phyloP scores from a whole-genome alignment of 2,888 invertebrate species.

The Vanessa cardui region DNA sequence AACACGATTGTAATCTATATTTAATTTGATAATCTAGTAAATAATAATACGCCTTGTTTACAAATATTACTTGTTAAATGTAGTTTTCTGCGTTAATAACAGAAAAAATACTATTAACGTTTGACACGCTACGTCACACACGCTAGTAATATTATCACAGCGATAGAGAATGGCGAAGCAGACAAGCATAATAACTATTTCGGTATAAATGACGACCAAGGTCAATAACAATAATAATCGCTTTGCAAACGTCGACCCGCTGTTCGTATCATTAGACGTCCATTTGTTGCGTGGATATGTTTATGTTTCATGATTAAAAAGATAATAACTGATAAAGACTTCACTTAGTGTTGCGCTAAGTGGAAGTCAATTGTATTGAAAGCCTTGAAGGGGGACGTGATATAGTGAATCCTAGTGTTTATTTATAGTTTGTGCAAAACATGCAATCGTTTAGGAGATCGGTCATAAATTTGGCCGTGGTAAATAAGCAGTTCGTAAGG shows the following conservation, averaged over 20 bases:
- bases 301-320: background rate
- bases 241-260: background rate
- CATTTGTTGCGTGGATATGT: background rate
- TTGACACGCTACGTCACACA: too few relatives aligned
- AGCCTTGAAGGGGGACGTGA: background rate
- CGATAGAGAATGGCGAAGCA: background rate
- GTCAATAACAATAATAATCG: background rate
- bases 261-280: background rate
- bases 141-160: too few relatives aligned
- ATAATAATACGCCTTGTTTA: too few relatives aligned
- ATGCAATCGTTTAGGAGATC: background rate
- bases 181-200: background rate
- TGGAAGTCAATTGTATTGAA: background rate
- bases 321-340: constrained; percentile 4
- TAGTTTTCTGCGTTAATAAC: too few relatives aligned
- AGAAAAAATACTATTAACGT: too few relatives aligned
- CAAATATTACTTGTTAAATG: too few relatives aligned
- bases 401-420: background rate
- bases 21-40: too few relatives aligned
- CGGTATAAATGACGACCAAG: background rate
- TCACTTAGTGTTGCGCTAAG: background rate
- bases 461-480: background rate
- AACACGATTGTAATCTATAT: too few relatives aligned
- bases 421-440: background rate
- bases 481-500: constrained; percentile 5